Conservation (phyloP, 2,113 vertebrate genomes). For the Mastomys coucha region DNA sequence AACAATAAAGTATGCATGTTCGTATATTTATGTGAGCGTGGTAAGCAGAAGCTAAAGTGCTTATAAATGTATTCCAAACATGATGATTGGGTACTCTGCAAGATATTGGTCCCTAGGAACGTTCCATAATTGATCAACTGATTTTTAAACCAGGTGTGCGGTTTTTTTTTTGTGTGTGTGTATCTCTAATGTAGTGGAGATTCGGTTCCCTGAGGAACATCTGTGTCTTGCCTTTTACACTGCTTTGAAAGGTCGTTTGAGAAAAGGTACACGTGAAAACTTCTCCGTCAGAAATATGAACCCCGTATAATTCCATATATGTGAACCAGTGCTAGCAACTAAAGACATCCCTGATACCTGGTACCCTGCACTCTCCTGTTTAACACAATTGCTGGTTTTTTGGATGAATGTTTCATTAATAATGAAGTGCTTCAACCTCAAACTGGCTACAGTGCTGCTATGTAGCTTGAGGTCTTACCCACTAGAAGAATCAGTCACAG, state of each 20-base stretch:
- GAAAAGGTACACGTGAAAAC: slow-evolving; percentile 17
- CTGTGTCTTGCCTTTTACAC: slow-evolving; percentile 25
- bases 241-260: slow-evolving; percentile 44
- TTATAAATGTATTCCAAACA: slow-evolving; percentile 61
- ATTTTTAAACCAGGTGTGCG: slow-evolving; percentile 53
- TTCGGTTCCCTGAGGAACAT: slow-evolving; percentile 8
- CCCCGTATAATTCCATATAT: neutral
- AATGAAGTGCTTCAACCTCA: slow-evolving; percentile 50
- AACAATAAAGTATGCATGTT: slow-evolving; percentile 33
- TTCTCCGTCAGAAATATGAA: slow-evolving; percentile 29
- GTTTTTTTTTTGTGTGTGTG: slow-evolving; percentile 66
- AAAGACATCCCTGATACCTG: neutral
- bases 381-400: neutral
- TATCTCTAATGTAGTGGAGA: slow-evolving; percentile 44
- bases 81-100: slow-evolving; percentile 31
- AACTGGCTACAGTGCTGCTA: slow-evolving; percentile 29
- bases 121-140: slow-evolving; percentile 60
- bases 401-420: neutral
- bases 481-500: slow-evolving; percentile 35
- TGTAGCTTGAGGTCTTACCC: neutral
- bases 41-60: slow-evolving; percentile 32
- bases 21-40: neutral
- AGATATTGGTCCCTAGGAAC: slow-evolving; percentile 52
- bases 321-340: neutral
- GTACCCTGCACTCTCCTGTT: neutral